Evolutionary conservation across 2,888 invertebrate genomes (phyloP).

Genomic region (Troglohyphantes excavatus): DNA sequence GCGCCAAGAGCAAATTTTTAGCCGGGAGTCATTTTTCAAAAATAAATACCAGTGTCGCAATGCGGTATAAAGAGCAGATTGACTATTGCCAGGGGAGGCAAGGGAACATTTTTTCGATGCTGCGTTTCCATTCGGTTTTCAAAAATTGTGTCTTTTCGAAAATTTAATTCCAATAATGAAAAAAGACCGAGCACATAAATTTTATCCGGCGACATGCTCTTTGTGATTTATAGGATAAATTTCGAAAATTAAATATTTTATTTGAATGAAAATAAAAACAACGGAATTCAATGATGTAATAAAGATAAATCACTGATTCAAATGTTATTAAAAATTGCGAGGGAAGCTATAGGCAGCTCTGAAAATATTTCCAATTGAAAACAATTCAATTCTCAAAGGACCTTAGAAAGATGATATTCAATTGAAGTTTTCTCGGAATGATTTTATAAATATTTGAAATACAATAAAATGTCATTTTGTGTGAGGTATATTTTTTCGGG

Average conservation of each 20-base stretch:
- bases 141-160: constrained; percentile 29
- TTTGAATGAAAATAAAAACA: constrained; percentile 26
- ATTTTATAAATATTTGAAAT: neutral
- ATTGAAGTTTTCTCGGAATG: neutral
- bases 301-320: constrained; percentile 21
- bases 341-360: neutral
- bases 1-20: constrained; percentile 48
- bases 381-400: neutral
- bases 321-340: neutral
- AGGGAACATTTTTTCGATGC: constrained; percentile 38
- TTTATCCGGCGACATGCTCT: neutral
- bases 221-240: constrained; percentile 21
- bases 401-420: neutral
- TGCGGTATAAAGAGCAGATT: constrained; percentile 59
- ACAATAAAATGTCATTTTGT: no score
- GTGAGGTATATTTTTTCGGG: no score
- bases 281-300: constrained; percentile 18
- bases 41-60: constrained; percentile 63
- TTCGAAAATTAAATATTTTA: constrained; percentile 43
- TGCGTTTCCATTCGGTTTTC: constrained; percentile 28
- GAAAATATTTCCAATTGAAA: neutral
- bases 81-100: constrained; percentile 21
- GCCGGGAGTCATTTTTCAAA: constrained; percentile 69
- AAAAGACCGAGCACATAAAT: neutral
- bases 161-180: constrained; percentile 1